Conservation (phyloP, 1,140 invertebrate genomes). For the Drosophila sucinea region DNA sequence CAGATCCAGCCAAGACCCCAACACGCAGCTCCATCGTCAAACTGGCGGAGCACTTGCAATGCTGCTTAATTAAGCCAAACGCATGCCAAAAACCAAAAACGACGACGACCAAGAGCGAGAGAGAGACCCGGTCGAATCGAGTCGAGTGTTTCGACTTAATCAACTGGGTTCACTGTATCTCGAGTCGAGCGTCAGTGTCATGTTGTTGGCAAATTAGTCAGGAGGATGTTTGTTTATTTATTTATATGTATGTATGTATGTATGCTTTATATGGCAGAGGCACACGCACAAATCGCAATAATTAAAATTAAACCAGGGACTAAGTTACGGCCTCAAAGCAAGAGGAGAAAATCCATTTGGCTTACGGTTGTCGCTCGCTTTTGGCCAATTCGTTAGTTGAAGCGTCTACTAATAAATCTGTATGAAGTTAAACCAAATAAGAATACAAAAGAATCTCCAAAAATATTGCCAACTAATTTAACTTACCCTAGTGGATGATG, state of each 20-base stretch:
- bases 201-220: slow-evolving; percentile 79
- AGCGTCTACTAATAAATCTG: background rate
- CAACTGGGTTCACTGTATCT: slow-evolving; percentile 52
- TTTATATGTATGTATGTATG: background rate
- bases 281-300: slow-evolving; percentile 51
- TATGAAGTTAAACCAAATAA: too few relatives aligned
- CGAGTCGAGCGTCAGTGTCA: slow-evolving; percentile 56
- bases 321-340: slow-evolving; percentile 52
- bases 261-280: slow-evolving; percentile 6
- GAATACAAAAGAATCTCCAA: too few relatives aligned
- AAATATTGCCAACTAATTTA: too few relatives aligned
- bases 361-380: background rate
- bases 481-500: too few relatives aligned
- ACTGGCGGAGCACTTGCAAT: slow-evolving; percentile 12
- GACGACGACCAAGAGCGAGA: slow-evolving; percentile 25
- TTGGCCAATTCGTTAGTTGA: background rate
- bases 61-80: slow-evolving; percentile 76
- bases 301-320: slow-evolving; percentile 78
- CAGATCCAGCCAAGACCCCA: slow-evolving; percentile 40
- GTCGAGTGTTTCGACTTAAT: slow-evolving; percentile 73
- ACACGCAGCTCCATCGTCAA: slow-evolving; percentile 50
- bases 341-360: slow-evolving; percentile 6
- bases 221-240: slow-evolving; percentile 15
- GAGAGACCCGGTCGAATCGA: slow-evolving; percentile 6
- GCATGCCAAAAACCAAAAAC: slow-evolving; percentile 67